These are phyloP conservation scores for Scaptomyza hsui DNA, from an alignment of 1,140 invertebrate genomes.

Conservation along the genomic window DNA sequence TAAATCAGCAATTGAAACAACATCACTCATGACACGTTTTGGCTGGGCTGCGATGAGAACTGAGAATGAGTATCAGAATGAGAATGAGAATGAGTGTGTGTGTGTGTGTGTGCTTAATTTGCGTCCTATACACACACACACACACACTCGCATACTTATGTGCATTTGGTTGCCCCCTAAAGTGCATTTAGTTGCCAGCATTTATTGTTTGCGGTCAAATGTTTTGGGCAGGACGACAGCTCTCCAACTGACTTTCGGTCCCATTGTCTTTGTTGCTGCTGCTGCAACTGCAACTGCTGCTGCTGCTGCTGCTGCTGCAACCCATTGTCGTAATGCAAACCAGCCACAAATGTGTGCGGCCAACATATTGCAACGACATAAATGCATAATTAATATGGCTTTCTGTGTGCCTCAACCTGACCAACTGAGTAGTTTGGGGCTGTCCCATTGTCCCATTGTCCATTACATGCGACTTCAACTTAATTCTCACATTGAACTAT, in stretches of 20 bases:
- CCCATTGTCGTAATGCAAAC: constrained; percentile 35
- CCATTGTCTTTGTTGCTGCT: constrained; percentile 55
- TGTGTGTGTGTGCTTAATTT: constrained; percentile 77
- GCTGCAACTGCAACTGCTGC: too few relatives aligned
- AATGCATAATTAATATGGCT: constrained; percentile 82
- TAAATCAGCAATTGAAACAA: constrained; percentile 83
- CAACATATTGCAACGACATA: constrained; percentile 79
- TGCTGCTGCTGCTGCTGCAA: too few relatives aligned
- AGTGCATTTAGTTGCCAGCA: constrained; percentile 81
- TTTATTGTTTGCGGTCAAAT: constrained; percentile 81
- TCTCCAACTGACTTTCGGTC: constrained; percentile 24
- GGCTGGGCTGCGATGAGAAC: constrained; percentile 37
- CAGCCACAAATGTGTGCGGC: constrained; percentile 23
- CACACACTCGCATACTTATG: neutral
- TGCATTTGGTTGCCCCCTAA: constrained; percentile 52
- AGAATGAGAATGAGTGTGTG: neutral
- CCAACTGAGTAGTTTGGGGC: constrained; percentile 17
- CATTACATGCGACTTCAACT: constrained; percentile 39
- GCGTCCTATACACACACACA: constrained; percentile 50
- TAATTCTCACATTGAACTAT: constrained; percentile 51
- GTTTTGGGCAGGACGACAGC: constrained; percentile 50
- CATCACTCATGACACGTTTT: constrained; percentile 82
- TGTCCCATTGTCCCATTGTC: constrained; percentile 7
- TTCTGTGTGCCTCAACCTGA: constrained; percentile 48
- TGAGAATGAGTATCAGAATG: neutral